Base-by-base conservation (phyloP, 2,797 vertebrate species). In the Gymnoscopelus braueri region DNA sequence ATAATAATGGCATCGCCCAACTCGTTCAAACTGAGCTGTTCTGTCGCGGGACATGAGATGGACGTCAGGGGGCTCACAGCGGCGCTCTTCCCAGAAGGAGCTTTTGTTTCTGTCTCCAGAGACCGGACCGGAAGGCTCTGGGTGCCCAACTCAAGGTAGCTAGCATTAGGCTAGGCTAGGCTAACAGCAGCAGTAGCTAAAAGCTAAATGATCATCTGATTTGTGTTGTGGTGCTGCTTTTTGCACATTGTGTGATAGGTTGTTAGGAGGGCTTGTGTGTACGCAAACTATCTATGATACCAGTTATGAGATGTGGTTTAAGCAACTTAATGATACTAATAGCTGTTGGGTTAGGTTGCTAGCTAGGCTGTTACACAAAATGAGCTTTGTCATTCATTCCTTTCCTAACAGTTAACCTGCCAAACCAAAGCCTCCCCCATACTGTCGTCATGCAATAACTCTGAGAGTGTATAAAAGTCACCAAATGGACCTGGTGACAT, bases 41-140 rank as follows among this genome's bases (percentile, higher is more conserved):
- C 96, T 3, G 87, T 99, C 39, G 82, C 88, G 5, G 97, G 95
- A 1, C 98, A 99, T 19, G 96, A 96, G 62, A 94, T 98, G 94
- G 98, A 99, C 71, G 96, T 99, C 0, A 91, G 97, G 26, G 98
- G 97, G 11, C 88, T 99, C 57, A 78, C 89, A 1, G 60, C 92
- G 1, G 86, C 93, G 2, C 49, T 82, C 19, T 96, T 94, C 12
- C 96, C 96, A 0, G 89, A 92, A 0, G 97, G 96, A 53, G 91
- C 95, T 2, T 98, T 99, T 84, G 96, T 98, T 59, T 98, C 98
- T 0, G 98, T 96, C 62, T 99, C 98, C 47, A 94, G 97, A 83
- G 97, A 99, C 87, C 94, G 96, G 74, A 98, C 96, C 44, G 96
- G 95, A 73, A 95, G 96, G 75, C 92, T 99, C 70, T 99, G 98